These are phyloP conservation scores for Polyodon spathula DNA, from an alignment of 2,113 vertebrate species.

Conservation along the genomic window DNA sequence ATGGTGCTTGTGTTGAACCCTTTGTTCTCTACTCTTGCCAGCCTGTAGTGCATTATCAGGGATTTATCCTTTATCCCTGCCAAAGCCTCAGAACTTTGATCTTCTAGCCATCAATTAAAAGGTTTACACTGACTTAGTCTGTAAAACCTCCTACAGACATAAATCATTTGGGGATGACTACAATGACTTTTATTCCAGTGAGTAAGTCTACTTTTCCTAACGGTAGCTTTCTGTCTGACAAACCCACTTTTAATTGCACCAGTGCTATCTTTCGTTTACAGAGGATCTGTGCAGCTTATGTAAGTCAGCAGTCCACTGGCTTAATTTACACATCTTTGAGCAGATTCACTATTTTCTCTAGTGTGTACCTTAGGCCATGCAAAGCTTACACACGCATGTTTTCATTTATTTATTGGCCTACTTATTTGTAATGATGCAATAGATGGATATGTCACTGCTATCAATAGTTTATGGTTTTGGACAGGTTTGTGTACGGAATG, in stretches of 20 bases:
- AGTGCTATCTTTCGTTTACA: slow-evolving; percentile 28
- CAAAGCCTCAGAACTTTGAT: slow-evolving; percentile 28
- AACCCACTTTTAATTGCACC: slow-evolving; percentile 37
- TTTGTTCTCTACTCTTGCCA: slow-evolving; percentile 14
- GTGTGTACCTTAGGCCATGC: slow-evolving; percentile 20
- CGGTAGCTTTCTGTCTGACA: slow-evolving; percentile 30
- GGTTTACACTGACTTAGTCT: slow-evolving; percentile 23
- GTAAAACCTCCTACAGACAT: slow-evolving; percentile 16
- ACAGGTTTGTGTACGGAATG: too few species aligned
- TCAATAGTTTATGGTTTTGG: too few species aligned
- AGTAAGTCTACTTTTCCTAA: slow-evolving; percentile 13
- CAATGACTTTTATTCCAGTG: neutral
- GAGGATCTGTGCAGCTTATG: slow-evolving; percentile 21
- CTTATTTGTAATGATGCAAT: too few species aligned
- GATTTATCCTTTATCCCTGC: slow-evolving; percentile 18
- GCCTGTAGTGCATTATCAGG: slow-evolving; percentile 16
- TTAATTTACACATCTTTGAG: slow-evolving; percentile 33
- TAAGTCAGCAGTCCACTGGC: slow-evolving; percentile 35
- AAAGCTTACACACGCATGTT: slow-evolving; percentile 31
- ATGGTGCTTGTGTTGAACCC: slow-evolving; percentile 17
- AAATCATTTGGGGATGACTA: slow-evolving; percentile 6
- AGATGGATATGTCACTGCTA: too few species aligned
- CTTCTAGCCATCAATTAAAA: slow-evolving; percentile 25
- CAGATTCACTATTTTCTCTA: slow-evolving; percentile 7
- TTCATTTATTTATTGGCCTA: too few species aligned